Percentiles rank a stretch among this genome's conserved stretches.
These are phyloP conservation scores for Chloromyia formosa DNA, from an alignment of 2,888 invertebrate species.

Conservation along the genomic window DNA sequence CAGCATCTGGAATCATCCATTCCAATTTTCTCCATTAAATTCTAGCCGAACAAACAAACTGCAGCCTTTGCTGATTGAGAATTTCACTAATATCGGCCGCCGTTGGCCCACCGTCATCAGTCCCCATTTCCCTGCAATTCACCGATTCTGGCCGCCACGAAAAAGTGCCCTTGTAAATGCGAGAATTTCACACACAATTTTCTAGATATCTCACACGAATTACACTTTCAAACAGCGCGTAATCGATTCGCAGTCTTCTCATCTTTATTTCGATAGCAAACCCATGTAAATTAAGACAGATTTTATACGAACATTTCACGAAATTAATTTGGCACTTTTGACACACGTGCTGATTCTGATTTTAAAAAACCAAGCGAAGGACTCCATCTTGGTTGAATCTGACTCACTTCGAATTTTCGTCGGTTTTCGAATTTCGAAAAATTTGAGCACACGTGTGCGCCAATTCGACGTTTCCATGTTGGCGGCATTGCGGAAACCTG, in stretches of 20 bases:
- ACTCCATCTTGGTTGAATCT: constrained; percentile 58
- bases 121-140: background rate
- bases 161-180: constrained; percentile 28
- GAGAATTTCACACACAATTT: constrained; percentile 32
- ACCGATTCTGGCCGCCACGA: constrained; percentile 16
- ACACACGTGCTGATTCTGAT: constrained; percentile 65
- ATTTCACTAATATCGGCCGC: background rate
- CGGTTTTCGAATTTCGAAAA: constrained; percentile 40
- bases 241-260: constrained; percentile 29
- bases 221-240: background rate
- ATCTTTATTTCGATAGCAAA: constrained; percentile 29
- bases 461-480: background rate
- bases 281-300: background rate
- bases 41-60: background rate
- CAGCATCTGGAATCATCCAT: background rate
- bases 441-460: constrained; percentile 1
- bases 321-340: constrained; percentile 65
- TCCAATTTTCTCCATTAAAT: background rate
- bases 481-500: background rate
- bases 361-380: constrained; percentile 65
- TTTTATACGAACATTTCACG: constrained; percentile 63
- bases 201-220: background rate
- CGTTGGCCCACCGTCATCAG: constrained; percentile 7
- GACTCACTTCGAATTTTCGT: constrained; percentile 43
- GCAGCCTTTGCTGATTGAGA: background rate